Evolutionary conservation across 2,113 vertebrate genomes (phyloP).

Genomic region (Condylura cristata): DNA sequence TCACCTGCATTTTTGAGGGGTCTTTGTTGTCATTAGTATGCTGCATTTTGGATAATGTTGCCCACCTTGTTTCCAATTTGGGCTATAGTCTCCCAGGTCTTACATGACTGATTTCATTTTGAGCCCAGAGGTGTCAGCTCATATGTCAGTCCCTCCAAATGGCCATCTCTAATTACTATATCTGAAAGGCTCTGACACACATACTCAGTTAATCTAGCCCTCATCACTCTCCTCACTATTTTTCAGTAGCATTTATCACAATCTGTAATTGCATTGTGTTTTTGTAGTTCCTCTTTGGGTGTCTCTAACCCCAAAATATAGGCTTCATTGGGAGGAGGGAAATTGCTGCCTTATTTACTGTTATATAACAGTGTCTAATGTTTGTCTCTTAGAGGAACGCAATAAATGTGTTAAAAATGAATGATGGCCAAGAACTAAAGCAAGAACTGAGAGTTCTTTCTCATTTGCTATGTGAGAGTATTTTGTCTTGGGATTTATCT

Average conservation of each 20-base stretch:
- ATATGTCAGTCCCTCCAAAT: neutral
- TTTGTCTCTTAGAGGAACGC: neutral
- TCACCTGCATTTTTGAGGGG: neutral
- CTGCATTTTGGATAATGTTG: neutral
- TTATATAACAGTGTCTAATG: neutral
- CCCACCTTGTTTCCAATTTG: neutral
- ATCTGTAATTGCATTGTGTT: neutral
- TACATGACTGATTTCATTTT: neutral
- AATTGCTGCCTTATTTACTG: neutral
- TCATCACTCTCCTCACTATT: neutral
- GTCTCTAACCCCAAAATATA: neutral
- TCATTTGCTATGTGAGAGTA: neutral
- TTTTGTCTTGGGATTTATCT: constrained; percentile 29
- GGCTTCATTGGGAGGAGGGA: neutral
- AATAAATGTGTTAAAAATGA: neutral
- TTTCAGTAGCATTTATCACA: neutral
- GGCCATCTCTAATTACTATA: neutral
- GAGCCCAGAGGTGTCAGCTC: neutral
- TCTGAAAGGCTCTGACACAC: neutral
- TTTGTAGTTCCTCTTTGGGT: neutral
- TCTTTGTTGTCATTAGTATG: neutral
- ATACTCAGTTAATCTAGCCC: neutral
- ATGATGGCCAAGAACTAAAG: neutral
- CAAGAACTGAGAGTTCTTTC: neutral
- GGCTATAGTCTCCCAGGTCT: neutral